A percentile compares a stretch with the other conserved stretches of the same genome.
Conservation (phyloP, 2,888 invertebrate genomes). For the Strigamia maritima region DNA sequence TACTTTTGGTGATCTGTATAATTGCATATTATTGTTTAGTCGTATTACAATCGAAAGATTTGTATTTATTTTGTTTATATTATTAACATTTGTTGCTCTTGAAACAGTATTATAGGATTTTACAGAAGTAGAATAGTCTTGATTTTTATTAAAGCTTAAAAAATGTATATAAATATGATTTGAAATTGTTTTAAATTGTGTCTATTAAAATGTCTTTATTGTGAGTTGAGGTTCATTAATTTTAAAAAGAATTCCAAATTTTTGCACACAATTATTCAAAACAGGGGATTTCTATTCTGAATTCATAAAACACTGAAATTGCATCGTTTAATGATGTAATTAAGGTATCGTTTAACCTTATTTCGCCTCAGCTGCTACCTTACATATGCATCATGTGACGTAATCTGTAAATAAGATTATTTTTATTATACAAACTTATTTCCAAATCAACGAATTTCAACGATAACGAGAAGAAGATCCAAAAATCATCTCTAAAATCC, state of each 20-base stretch:
- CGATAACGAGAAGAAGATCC: not conserved
- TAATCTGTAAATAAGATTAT: not conserved
- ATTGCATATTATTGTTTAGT: not conserved
- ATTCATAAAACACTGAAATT: too few relatives aligned
- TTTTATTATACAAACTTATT: not conserved
- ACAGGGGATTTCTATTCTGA: too few relatives aligned
- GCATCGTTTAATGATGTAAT: not conserved
- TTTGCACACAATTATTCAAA: too few relatives aligned
- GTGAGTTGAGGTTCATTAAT: not conserved
- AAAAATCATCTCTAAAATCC: not conserved
- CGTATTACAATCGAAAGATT: not conserved
- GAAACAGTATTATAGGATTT: constrained; percentile 31
- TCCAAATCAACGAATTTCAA: not conserved
- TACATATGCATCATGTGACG: not conserved
- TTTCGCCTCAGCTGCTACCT: not conserved
- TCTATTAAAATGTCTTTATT: constrained; percentile 16
- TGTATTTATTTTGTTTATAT: not conserved
- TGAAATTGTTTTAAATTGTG: not conserved
- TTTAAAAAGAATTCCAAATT: not conserved
- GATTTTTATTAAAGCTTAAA: not conserved
- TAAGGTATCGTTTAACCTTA: not conserved
- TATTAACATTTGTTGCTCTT: constrained; percentile 16
- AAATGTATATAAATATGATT: not conserved
- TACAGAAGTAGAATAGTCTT: not conserved
- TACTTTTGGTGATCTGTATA: not conserved